phyloP scores from a whole-genome alignment of 2,797 vertebrate species.

The Buphagus erythrorhynchus region DNA sequence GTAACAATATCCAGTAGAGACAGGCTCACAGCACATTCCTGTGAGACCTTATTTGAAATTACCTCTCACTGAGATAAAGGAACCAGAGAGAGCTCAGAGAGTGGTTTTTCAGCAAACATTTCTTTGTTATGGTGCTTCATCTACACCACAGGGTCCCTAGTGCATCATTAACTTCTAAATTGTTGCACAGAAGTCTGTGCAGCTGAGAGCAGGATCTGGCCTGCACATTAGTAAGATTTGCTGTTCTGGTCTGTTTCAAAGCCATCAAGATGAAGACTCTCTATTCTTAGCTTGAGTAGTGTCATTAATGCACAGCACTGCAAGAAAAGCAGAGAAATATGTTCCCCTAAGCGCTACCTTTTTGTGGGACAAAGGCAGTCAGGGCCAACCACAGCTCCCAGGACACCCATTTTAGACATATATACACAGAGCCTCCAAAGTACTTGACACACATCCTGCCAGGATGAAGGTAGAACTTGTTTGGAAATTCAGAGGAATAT shows the following conservation, averaged over 20 bases:
- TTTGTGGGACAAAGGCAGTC: neutral
- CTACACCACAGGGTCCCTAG: slow-evolving; percentile 1
- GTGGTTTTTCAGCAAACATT: neutral
- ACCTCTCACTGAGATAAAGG: neutral
- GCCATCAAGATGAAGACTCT: neutral
- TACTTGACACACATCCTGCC: neutral
- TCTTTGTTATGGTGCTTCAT: neutral
- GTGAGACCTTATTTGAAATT: neutral
- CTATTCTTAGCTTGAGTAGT: neutral
- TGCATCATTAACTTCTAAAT: slow-evolving; percentile 17
- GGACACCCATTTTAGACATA: neutral
- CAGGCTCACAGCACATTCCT: neutral
- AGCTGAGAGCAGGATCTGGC: neutral
- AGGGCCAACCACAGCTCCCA: neutral
- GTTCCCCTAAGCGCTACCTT: neutral
- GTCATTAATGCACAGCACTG: neutral
- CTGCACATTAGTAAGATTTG: neutral
- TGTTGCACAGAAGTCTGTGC: neutral
- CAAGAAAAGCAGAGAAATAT: neutral
- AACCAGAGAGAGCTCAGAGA: neutral
- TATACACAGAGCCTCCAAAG: neutral
- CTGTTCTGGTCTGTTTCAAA: slow-evolving; percentile 8
- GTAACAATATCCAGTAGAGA: neutral
- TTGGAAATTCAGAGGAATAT: neutral
- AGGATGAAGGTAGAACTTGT: neutral